phyloP scores from a whole-genome alignment of 2,888 invertebrate species.

The Acanthosoma haemorrhoidale region DNA sequence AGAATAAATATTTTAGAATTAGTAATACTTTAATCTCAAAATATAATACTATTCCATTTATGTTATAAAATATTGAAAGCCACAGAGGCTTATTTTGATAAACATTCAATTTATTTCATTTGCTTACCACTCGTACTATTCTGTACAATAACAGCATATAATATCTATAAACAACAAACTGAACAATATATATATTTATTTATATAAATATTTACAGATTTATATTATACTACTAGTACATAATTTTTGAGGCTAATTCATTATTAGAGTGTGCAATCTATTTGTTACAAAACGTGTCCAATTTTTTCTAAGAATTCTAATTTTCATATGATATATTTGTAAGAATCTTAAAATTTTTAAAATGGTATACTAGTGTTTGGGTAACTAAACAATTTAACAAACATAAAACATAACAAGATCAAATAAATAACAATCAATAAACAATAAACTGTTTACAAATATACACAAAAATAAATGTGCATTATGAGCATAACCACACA shows the following conservation, averaged over 20 bases:
- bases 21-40: not conserved
- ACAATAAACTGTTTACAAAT: conserved; percentile 17
- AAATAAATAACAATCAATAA: conserved; percentile 27
- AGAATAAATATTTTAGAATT: not conserved
- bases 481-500: not conserved
- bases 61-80: not conserved
- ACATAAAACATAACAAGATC: conserved; percentile 26
- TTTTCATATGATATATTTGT: not conserved
- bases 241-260: not conserved
- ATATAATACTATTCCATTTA: not conserved
- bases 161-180: conserved; percentile 27
- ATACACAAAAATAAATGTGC: not conserved
- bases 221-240: not conserved
- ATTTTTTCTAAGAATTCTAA: not conserved
- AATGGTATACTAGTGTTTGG: conserved; percentile 18
- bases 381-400: conserved; percentile 27
- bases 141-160: conserved; percentile 22
- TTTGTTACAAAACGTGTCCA: conserved; percentile 10
- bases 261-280: conserved; percentile 15
- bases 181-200: conserved; percentile 24
- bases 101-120: not conserved
- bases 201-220: conserved; percentile 2
- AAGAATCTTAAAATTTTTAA: not conserved
- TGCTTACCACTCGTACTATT: conserved; percentile 9
- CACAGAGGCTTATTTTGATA: not conserved